Evolutionary conservation across 2,888 invertebrate genomes (phyloP).

Genomic region (Sinotaia quadrata): DNA sequence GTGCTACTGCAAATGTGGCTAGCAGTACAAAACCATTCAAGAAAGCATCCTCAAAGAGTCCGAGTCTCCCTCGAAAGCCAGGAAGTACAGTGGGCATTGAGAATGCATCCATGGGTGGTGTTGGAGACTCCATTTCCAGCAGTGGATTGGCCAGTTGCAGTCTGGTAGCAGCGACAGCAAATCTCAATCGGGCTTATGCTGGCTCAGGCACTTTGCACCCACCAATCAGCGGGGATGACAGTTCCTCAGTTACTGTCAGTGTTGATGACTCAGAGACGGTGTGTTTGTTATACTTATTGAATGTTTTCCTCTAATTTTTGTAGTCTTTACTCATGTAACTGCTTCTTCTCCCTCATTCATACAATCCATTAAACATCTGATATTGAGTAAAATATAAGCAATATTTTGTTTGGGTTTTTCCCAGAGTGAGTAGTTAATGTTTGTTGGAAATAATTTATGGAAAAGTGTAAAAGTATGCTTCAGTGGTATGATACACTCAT

Average conservation of each 20-base stretch:
- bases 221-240: slow-evolving; percentile 29
- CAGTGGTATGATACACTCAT: too few species aligned
- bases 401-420: too few species aligned
- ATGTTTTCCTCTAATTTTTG: background rate
- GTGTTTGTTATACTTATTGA: slow-evolving; percentile 13
- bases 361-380: background rate
- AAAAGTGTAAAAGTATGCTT: too few species aligned
- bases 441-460: too few species aligned
- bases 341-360: background rate
- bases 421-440: too few species aligned
- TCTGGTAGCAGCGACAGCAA: background rate
- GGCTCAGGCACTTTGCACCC: slow-evolving; percentile 37
- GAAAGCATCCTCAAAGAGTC: slow-evolving; percentile 55
- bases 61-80: slow-evolving; percentile 54
- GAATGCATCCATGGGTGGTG: slow-evolving; percentile 28
- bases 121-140: background rate
- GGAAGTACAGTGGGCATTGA: slow-evolving; percentile 42
- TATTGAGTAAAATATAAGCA: too few species aligned
- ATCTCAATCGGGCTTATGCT: slow-evolving; percentile 1
- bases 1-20: background rate
- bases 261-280: slow-evolving; percentile 53
- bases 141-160: background rate
- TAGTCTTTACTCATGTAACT: background rate
- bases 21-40: slow-evolving; percentile 38
- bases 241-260: slow-evolving; percentile 34